Evolutionary conservation across 2,797 vertebrate genomes (phyloP).

Genomic region (Dermochelys coriacea): DNA sequence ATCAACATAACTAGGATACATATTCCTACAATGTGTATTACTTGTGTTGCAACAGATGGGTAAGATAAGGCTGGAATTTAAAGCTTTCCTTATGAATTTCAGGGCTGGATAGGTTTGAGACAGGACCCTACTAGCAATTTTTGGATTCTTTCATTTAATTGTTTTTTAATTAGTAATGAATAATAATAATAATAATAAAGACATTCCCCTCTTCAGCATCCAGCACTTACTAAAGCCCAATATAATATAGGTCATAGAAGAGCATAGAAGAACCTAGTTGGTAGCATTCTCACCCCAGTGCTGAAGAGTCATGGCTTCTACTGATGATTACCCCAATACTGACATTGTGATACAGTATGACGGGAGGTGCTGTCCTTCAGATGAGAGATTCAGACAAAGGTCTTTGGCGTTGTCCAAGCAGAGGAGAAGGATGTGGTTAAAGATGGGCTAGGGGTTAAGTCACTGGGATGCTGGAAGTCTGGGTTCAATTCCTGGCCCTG

Average conservation of each 20-base stretch:
- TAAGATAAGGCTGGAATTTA: neutral
- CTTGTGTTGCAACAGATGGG: neutral
- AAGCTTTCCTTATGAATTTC: neutral
- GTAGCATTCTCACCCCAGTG: neutral
- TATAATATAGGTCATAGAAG: neutral
- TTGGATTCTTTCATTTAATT: neutral
- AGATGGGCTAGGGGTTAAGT: neutral
- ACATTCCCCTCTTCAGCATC: neutral
- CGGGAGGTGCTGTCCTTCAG: neutral
- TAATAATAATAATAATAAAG: neutral
- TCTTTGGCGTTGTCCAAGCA: neutral
- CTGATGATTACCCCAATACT: neutral
- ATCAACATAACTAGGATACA: rapidly evolving
- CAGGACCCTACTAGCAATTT: neutral
- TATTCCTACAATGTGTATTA: rapidly evolving
- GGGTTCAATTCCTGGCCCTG: neutral
- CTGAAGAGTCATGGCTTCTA: neutral
- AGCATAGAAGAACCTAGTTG: neutral
- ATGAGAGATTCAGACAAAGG: neutral
- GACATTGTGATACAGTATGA: neutral
- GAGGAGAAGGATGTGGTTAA: neutral
- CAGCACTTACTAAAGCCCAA: neutral
- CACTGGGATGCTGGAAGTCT: neutral
- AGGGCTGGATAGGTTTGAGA: neutral
- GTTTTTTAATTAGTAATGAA: neutral